Evolutionary conservation across 2,888 invertebrate species (phyloP), one percentile per base, ranked within the genome.

Genomic region (Polydrusus cervinus): DNA sequence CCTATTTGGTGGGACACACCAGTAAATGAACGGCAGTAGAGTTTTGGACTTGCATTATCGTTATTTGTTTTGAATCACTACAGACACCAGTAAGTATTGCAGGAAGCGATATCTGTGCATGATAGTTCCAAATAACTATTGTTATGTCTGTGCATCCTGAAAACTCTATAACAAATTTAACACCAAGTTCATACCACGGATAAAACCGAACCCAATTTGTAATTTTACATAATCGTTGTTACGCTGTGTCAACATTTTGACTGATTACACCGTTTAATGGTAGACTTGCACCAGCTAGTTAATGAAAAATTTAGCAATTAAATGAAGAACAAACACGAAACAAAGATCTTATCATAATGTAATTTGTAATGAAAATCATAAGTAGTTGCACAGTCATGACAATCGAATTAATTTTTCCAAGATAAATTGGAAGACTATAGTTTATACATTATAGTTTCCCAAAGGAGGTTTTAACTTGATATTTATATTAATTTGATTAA

Each of bases 231-330:
- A 49, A 51, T 38, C 5, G 16, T 34, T 60, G n/a, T 60, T 53
- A 30, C 3, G 49, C 30, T 62, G 74, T 55, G 74, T 74, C 74
- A 69, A 74, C 53, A 69, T 69, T 74, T 64, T 69, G 69, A 74
- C 68, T 62, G 64, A 74, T 74, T 69, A 69, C 74, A 66, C 18
- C 49, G 47, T 30, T 67, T 67, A 73, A 67, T 65, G 71, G 65
- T 34, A 43, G 13, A 45, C 40, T 47, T 65, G 64, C 43, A 71
- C 64, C 64, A 65, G 71, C 30, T 65, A 65, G 65, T 71, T 62
- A 71, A 70, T 49, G 43, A 53, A 53, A 43, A 61, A 34, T 13
- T 25, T 57, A 45, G 57, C 40, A 71, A 71, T 71, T 71, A 71
- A 71, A 43, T 43, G 13, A 43, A 57, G 65, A 71, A 65, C 65